These are phyloP conservation scores for Smittia sp. DNA, from an alignment of 2,888 invertebrate genomes.

Conservation along the genomic window DNA sequence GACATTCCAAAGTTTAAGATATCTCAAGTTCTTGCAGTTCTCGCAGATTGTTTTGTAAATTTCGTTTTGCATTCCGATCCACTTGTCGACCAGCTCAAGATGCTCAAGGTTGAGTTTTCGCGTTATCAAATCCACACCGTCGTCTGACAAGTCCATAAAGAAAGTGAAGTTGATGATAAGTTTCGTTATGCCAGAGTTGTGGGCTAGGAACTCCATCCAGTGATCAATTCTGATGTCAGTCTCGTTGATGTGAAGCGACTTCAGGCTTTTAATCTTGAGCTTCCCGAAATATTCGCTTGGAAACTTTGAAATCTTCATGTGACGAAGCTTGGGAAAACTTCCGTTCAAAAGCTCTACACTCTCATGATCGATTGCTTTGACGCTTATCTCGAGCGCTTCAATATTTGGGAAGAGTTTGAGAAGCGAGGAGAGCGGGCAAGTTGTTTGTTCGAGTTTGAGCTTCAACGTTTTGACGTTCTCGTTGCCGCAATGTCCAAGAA, in stretches of 20 bases:
- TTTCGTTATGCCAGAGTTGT: conserved; percentile 23
- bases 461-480: not conserved
- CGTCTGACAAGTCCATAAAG: conserved; percentile 5
- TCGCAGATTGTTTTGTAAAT: conserved; percentile 28
- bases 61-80: conserved; percentile 14
- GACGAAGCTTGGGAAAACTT: not conserved
- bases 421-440: not conserved
- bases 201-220: conserved; percentile 10
- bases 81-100: conserved; percentile 25
- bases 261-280: conserved; percentile 1
- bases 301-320: conserved; percentile 12
- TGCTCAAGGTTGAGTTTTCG: conserved; percentile 12
- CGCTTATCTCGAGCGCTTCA: conserved; percentile 8
- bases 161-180: conserved; percentile 25
- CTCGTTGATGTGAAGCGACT: conserved; percentile 15
- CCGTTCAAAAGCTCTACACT: not conserved
- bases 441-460: not conserved
- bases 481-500: not conserved
- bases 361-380: conserved; percentile 1
- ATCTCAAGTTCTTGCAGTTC: conserved; percentile 15
- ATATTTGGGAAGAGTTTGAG: not conserved
- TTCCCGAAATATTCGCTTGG: conserved; percentile 23
- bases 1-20: conserved; percentile 23
- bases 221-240: not conserved
- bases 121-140: not conserved